phyloP scores from a whole-genome alignment of 2,797 vertebrate species.

The Gadopsis marmoratus region DNA sequence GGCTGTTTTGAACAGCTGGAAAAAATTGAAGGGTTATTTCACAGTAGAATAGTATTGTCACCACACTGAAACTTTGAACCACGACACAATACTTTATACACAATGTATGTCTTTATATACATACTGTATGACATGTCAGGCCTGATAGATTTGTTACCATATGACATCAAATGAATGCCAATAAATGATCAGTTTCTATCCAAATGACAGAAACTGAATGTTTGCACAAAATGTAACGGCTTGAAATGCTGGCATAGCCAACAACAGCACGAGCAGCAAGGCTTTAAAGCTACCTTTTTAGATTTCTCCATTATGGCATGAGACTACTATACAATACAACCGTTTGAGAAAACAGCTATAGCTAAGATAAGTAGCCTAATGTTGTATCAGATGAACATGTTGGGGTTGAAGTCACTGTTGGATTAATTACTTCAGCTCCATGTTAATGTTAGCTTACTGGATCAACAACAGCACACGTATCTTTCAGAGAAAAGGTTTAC shows the following conservation, averaged over 20 bases:
- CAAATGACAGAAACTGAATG: not conserved
- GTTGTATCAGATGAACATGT: not conserved
- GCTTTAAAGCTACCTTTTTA: not conserved
- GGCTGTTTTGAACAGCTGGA: constrained; percentile 21
- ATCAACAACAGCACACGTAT: too few species aligned
- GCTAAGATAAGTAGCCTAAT: not conserved
- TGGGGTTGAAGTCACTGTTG: not conserved
- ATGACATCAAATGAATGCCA: not conserved
- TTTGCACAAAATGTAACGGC: not conserved
- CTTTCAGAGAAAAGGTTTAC: too few species aligned
- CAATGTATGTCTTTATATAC: too few species aligned
- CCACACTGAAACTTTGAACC: not conserved
- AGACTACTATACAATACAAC: not conserved
- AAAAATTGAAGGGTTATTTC: not conserved
- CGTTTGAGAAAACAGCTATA: not conserved
- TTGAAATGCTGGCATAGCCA: not conserved
- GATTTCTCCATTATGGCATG: not conserved
- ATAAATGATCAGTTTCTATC: not conserved
- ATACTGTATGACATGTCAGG: not conserved
- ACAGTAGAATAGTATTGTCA: constrained; percentile 14
- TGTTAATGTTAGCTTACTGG: not conserved
- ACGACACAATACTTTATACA: not conserved
- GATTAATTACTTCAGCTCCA: not conserved
- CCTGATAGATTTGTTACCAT: not conserved
- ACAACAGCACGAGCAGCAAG: not conserved